Evolutionary conservation across 2,888 invertebrate genomes (phyloP), one percentile per base, ranked within the genome.

Genomic region (Oligia latruncula): DNA sequence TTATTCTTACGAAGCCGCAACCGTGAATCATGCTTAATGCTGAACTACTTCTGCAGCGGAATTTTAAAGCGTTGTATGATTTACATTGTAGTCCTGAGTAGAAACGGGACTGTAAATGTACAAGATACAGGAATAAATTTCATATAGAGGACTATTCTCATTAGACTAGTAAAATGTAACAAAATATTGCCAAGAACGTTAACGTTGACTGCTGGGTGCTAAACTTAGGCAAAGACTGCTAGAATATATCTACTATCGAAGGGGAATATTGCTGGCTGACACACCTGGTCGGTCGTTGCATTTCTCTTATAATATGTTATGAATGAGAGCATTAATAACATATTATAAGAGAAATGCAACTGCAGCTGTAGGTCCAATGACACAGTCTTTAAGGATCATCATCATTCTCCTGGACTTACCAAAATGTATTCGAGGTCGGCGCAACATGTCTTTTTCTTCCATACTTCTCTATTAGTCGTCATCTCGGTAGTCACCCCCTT

Each of bases 1-100:
- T 87, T 83, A 87, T 87, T 77, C 85, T 85, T 80, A 73, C 23
- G 35, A 80, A 87, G 15, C 80, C 87, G 66, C 87, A 80, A 72
- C 58, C 62, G 58, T 85, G 77, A 87, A 85, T 83, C 84, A 75
- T 74, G 49, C 68, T 83, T 77, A 85, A 85, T 87, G 77, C 64
- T 82, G 65, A 73, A 77, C 72, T 82, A 82, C 72, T 81, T 70
- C 67, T 82, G 67, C 70, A 73, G 55, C 35, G 43, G 62, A 80
- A 80, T 74, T 77, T 83, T 77, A 77, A 72, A 83, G 29, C 29
- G 20, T 43, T 49, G 20, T 55, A 72, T 71, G 43, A 71, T 84
- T 80, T 80, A 80, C 66, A 52, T 46, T 40, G 49, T 62, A 58
- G 73, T 52, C n/a, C 49, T 62, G 65, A 67, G 23, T 74, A 64